Evolutionary conservation across 2,888 invertebrate genomes (phyloP).

Genomic region (Teinopalpus imperialis): DNA sequence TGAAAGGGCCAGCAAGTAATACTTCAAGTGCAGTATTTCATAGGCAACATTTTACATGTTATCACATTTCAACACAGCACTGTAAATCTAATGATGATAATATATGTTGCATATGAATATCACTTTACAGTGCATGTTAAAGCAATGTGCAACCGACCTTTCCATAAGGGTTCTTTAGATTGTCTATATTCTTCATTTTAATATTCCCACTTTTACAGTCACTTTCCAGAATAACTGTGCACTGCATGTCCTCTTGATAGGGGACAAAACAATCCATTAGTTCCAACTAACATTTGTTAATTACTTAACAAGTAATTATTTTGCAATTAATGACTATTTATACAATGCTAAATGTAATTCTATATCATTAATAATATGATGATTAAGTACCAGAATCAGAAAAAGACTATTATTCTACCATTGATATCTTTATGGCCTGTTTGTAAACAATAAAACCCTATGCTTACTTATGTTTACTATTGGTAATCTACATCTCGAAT

Average conservation of each 20-base stretch:
- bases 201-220: conserved; percentile 64
- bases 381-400: conserved; percentile 22
- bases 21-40: conserved; percentile 49
- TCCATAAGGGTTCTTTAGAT: conserved; percentile 71
- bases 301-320: conserved; percentile 18
- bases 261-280: conserved; percentile 55
- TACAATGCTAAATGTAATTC: conserved; percentile 12
- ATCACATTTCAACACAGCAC: conserved; percentile 5
- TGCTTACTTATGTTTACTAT: conserved; percentile 17
- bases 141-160: conserved; percentile 65
- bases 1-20: conserved; percentile 45
- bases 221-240: conserved; percentile 70
- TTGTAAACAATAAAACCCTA: conserved; percentile 7
- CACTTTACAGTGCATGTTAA: conserved; percentile 34
- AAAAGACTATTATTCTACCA: conserved; percentile 11
- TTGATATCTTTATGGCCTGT: conserved; percentile 6
- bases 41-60: conserved; percentile 51
- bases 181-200: conserved; percentile 74
- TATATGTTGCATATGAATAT: conserved; percentile 57
- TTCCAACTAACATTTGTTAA: conserved; percentile 23
- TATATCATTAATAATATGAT: conserved; percentile 20
- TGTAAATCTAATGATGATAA: conserved; percentile 17
- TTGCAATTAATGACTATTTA: conserved; percentile 12
- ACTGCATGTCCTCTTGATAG: conserved; percentile 77
- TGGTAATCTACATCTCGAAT: too few relatives aligned